Evolutionary conservation across 2,888 invertebrate genomes (phyloP).

Genomic region (Drosophila cognata): DNA sequence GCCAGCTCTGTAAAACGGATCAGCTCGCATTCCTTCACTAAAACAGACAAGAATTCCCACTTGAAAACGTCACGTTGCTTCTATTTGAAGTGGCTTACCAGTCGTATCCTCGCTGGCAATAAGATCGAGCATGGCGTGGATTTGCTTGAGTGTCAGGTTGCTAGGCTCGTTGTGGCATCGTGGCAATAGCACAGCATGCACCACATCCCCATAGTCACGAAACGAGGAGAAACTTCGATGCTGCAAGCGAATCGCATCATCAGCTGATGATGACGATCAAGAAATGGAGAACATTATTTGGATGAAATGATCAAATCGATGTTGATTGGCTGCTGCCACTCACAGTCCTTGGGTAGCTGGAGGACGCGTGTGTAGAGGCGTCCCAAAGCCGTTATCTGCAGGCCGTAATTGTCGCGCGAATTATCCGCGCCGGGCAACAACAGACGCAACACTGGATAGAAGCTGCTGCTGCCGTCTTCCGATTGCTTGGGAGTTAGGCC

Average conservation of each 20-base stretch:
- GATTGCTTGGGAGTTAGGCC: conserved; percentile 20
- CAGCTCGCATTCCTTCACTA: conserved; percentile 87
- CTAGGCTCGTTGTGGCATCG: conserved; percentile 85
- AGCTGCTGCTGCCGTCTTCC: conserved; percentile 85
- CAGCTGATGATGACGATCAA: conserved; percentile 74
- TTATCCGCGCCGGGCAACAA: conserved; percentile 92
- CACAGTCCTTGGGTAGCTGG: conserved; percentile 89
- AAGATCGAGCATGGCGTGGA: conserved; percentile 91
- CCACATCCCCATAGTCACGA: conserved; percentile 93
- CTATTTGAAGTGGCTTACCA: conserved; percentile 85
- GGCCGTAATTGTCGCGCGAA: conserved; percentile 92
- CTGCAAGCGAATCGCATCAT: conserved; percentile 83
- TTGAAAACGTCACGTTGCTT: background rate
- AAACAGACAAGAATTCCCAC: background rate
- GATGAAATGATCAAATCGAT: background rate
- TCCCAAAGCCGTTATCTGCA: conserved; percentile 92
- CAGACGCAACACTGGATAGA: conserved; percentile 91
- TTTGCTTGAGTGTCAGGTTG: conserved; percentile 88
- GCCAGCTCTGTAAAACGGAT: conserved; percentile 88
- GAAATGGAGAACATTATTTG: background rate
- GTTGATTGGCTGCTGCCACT: conserved; percentile 47
- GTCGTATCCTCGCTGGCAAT: conserved; percentile 89
- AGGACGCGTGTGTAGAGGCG: conserved; percentile 90
- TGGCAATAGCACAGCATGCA: conserved; percentile 89
- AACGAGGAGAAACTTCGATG: conserved; percentile 63